These are phyloP conservation scores for Euura lappo DNA, from an alignment of 1,140 invertebrate genomes.

Conservation along the genomic window DNA sequence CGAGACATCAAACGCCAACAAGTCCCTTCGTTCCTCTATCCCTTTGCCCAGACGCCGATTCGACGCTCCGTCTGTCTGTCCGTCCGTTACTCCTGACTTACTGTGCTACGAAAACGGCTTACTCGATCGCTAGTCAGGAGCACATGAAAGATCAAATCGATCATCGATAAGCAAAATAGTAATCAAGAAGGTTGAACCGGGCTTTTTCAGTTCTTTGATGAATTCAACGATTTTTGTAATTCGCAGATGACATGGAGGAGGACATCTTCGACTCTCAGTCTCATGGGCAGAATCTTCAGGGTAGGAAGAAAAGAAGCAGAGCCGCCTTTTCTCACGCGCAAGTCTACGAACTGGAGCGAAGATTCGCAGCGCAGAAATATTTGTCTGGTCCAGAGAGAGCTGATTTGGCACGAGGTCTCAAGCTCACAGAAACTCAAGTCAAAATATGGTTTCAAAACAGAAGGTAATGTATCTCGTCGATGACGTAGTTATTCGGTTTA, in stretches of 20 bases:
- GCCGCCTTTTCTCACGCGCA: conserved; percentile 96
- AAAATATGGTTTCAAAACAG: conserved; percentile 65
- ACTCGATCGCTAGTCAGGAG: neutral
- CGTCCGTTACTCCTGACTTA: conserved; percentile 9
- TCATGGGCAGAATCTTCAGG: conserved; percentile 51
- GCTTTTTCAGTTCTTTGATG: too few relatives aligned
- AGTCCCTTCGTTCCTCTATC: conserved; percentile 28
- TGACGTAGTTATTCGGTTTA: neutral
- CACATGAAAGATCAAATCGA: too few relatives aligned
- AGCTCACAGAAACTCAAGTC: conserved; percentile 91
- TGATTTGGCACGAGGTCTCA: conserved; percentile 87
- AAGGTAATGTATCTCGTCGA: conserved; percentile 37
- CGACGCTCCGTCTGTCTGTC: conserved; percentile 8
- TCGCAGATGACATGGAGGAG: conserved; percentile 54
- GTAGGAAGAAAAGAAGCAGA: conserved; percentile 90
- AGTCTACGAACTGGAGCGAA: conserved; percentile 90
- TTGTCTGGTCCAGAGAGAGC: conserved; percentile 94
- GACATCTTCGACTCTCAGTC: conserved; percentile 53
- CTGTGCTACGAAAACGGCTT: neutral
- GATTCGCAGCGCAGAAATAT: conserved; percentile 95
- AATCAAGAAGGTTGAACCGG: too few relatives aligned
- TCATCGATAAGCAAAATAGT: too few relatives aligned
- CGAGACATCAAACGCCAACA: conserved; percentile 57
- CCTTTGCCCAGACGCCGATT: conserved; percentile 18
- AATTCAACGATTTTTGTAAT: conserved; percentile 20